A percentile compares a stretch with the other conserved stretches of the same genome.
These are phyloP conservation scores for Musca domestica DNA, from an alignment of 1,140 invertebrate genomes.

Conservation along the genomic window DNA sequence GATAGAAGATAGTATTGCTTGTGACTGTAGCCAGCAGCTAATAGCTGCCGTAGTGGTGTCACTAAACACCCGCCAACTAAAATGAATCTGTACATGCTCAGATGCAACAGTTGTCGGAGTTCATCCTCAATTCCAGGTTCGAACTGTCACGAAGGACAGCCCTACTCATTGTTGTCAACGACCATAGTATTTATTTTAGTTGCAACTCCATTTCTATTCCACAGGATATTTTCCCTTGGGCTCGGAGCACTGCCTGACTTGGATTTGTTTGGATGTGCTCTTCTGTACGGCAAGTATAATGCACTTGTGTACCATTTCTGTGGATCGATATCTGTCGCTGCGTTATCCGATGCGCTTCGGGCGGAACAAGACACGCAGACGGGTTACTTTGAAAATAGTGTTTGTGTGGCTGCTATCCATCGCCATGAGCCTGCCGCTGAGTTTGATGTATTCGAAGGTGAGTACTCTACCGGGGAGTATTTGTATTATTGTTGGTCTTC, in stretches of 20 bases:
- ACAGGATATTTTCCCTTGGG: constrained; percentile 78
- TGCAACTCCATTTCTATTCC: constrained; percentile 53
- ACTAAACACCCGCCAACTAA: no score
- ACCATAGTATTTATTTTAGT: no score
- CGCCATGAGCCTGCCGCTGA: constrained; percentile 83
- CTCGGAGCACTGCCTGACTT: constrained; percentile 78
- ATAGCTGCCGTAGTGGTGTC: no score
- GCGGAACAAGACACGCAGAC: constrained; percentile 79
- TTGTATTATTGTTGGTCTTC: no score
- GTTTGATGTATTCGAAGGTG: constrained; percentile 84
- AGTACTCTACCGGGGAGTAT: neutral
- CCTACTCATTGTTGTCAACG: no score
- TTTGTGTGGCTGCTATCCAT: constrained; percentile 88
- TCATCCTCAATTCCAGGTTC: no score
- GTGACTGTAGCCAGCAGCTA: no score
- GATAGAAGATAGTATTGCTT: no score
- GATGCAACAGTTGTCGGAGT: no score
- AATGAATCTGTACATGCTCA: no score
- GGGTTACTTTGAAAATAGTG: constrained; percentile 85
- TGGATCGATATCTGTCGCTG: constrained; percentile 84
- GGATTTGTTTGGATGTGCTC: constrained; percentile 89
- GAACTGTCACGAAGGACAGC: no score
- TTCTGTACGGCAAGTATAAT: constrained; percentile 95
- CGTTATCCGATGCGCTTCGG: constrained; percentile 87
- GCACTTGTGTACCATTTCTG: constrained; percentile 93